These are phyloP conservation scores for Lipophrys pholis DNA, from an alignment of 2,113 vertebrate species.

Conservation along the genomic window DNA sequence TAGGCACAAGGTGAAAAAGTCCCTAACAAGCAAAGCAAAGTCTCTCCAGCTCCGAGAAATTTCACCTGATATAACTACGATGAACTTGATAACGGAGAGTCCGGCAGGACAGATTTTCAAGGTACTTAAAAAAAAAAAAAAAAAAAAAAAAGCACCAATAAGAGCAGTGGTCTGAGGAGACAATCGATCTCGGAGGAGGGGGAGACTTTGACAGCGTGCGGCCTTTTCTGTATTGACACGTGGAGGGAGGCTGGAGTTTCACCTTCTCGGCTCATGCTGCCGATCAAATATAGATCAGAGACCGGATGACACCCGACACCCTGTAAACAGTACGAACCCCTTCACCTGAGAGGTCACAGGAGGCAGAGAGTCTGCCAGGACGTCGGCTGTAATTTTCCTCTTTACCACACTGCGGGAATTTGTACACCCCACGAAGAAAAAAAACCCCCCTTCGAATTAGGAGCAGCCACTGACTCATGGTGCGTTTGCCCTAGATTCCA, in stretches of 20 bases:
- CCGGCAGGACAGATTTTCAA: too few species aligned
- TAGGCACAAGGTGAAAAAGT: too few species aligned
- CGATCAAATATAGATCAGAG: conserved; percentile 61
- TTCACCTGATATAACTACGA: too few species aligned
- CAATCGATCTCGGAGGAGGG: neutral
- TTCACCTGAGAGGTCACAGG: conserved; percentile 20
- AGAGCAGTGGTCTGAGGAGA: too few species aligned
- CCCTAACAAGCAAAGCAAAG: too few species aligned
- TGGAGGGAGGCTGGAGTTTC: conserved; percentile 6
- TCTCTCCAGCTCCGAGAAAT: too few species aligned
- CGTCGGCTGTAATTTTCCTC: neutral
- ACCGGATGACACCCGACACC: conserved; percentile 5
- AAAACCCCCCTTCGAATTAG: too few species aligned
- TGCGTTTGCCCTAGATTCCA: conserved; percentile 69
- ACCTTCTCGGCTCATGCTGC: conserved; percentile 36
- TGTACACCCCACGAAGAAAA: too few species aligned
- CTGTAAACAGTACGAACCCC: conserved; percentile 6
- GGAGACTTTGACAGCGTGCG: neutral
- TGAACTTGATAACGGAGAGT: too few species aligned
- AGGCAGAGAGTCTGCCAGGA: neutral
- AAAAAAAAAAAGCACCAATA: conserved; percentile 2
- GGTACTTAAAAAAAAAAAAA: too few species aligned
- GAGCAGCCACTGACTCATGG: neutral
- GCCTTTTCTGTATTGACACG: conserved; percentile 11
- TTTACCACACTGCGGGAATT: neutral